phyloP scores from a whole-genome alignment of 2,113 vertebrate species.

The Gopherus flavomarginatus region DNA sequence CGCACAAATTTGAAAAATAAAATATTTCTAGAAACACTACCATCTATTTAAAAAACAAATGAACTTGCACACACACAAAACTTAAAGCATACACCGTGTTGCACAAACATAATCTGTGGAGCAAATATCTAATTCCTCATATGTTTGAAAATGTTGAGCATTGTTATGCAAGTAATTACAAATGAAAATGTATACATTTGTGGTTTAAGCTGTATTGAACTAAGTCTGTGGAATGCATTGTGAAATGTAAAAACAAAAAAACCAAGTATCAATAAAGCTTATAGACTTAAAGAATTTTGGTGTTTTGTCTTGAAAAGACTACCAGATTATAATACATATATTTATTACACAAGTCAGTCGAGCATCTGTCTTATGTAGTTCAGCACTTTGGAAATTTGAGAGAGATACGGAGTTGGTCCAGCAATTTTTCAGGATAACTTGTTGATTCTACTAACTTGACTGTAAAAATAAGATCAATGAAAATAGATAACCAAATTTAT shows the following conservation, averaged over 20 bases:
- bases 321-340: background rate
- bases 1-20: conserved; percentile 86
- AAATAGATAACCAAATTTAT: conserved; percentile 67
- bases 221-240: conserved; percentile 98
- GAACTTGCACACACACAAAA: conserved; percentile 55
- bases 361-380: background rate
- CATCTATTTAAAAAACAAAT: conserved; percentile 75
- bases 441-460: background rate
- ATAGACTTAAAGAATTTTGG: conserved; percentile 79
- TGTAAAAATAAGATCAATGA: background rate
- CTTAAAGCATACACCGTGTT: conserved; percentile 79
- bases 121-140: conserved; percentile 87
- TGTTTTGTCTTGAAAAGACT: conserved; percentile 64
- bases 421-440: rapidly evolving
- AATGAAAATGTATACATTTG: conserved; percentile 89
- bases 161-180: conserved; percentile 91
- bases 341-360: background rate
- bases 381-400: background rate
- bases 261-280: conserved; percentile 96
- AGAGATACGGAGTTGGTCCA: background rate
- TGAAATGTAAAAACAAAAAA: conserved; percentile 92
- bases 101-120: conserved; percentile 85
- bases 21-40: conserved; percentile 86
- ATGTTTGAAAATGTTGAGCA: conserved; percentile 86
- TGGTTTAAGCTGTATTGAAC: conserved; percentile 90